Conservation (phyloP, 1,140 invertebrate genomes). For the Drosophila eugracilis region DNA sequence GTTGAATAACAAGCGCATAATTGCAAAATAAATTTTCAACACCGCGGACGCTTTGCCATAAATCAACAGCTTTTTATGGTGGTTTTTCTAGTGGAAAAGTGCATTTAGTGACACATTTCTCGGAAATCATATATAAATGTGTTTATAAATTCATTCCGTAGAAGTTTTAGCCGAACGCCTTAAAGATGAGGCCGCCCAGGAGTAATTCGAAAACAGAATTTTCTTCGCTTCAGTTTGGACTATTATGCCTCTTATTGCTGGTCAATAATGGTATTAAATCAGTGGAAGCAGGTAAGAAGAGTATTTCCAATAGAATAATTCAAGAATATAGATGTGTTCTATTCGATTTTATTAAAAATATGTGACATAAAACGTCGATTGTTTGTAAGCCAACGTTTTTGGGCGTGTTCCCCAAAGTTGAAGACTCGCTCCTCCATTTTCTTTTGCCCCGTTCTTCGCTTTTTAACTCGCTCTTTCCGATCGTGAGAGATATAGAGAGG, state of each 20-base stretch:
- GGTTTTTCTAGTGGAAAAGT: constrained; percentile 37
- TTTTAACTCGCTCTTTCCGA: constrained; percentile 70
- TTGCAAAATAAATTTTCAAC: not conserved
- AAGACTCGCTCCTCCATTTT: constrained; percentile 69
- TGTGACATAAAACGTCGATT: constrained; percentile 52
- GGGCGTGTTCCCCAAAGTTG: constrained; percentile 79
- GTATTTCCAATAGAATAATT: not conserved
- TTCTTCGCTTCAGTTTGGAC: constrained; percentile 43
- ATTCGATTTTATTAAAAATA: constrained; percentile 4
- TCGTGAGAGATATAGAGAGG: constrained; percentile 17
- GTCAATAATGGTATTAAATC: constrained; percentile 60
- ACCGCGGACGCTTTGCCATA: constrained; percentile 25
- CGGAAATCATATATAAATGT: constrained; percentile 54
- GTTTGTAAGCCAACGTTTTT: constrained; percentile 69
- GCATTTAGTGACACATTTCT: constrained; percentile 38
- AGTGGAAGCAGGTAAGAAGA: constrained; percentile 63
- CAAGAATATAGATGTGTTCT: not conserved
- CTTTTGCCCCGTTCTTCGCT: constrained; percentile 59
- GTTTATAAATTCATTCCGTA: constrained; percentile 33
- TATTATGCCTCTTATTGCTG: constrained; percentile 50
- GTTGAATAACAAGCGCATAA: not conserved
- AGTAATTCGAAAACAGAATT: constrained; percentile 12
- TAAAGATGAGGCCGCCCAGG: constrained; percentile 53
- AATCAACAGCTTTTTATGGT: constrained; percentile 18
- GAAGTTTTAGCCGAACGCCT: constrained; percentile 32